Conservation (phyloP, 2,888 invertebrate genomes). For the Unio pictorum region DNA sequence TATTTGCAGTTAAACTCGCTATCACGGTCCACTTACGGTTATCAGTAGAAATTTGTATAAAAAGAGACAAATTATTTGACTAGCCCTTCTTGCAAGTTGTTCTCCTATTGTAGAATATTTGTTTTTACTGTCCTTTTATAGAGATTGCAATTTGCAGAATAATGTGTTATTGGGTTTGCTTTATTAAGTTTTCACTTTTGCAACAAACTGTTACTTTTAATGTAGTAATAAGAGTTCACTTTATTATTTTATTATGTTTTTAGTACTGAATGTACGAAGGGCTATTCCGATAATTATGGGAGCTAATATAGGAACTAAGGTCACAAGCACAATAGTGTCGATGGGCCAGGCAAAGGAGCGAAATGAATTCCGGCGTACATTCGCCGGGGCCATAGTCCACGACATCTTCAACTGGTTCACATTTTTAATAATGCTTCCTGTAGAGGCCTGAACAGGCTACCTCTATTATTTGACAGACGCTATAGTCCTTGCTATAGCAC, state of each 20-base stretch:
- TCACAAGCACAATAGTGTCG: conserved; percentile 68
- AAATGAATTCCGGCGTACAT: conserved; percentile 61
- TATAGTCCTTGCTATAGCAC: conserved; percentile 34
- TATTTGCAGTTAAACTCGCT: too few species aligned
- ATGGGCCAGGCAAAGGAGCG: conserved; percentile 60
- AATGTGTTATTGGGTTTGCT: too few species aligned
- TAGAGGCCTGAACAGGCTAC: conserved; percentile 58
- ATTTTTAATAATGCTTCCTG: conserved; percentile 59
- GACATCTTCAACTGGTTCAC: conserved; percentile 69
- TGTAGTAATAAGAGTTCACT: background rate
- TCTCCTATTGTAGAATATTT: too few species aligned
- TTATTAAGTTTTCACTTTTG: too few species aligned
- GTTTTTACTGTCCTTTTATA: too few species aligned
- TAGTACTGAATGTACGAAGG: conserved; percentile 59
- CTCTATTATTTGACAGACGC: conserved; percentile 36
- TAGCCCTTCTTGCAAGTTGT: too few species aligned
- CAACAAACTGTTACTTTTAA: background rate
- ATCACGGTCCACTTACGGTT: too few species aligned
- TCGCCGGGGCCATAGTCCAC: conserved; percentile 67
- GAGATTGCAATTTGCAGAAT: too few species aligned
- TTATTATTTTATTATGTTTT: conserved; percentile 9
- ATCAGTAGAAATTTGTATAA: too few species aligned
- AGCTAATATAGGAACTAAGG: conserved; percentile 68
- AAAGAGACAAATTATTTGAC: too few species aligned
- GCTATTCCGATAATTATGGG: conserved; percentile 70